Conservation (phyloP, 2,113 vertebrate species). For the Motacilla tschutschensis region DNA sequence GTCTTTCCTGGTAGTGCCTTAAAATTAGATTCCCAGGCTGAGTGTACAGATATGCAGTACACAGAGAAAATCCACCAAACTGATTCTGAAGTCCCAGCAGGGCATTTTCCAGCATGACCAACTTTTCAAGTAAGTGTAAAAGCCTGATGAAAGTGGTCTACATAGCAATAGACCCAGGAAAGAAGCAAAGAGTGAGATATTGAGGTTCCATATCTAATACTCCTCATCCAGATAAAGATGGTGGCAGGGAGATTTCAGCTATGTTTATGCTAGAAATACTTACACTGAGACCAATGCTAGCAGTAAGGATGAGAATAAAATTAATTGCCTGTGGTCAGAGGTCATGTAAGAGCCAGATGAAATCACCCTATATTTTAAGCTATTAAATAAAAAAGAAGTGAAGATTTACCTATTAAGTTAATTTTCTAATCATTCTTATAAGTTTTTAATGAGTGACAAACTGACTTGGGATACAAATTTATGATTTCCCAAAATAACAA, state of each 20-base stretch:
- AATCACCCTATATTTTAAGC: constrained; percentile 71
- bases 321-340: constrained; percentile 52
- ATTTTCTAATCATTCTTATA: constrained; percentile 83
- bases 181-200: neutral
- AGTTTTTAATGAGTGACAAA: constrained; percentile 83
- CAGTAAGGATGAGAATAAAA: constrained; percentile 25
- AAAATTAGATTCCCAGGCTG: neutral
- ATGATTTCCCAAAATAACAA: constrained; percentile 85
- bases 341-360: constrained; percentile 59
- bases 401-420: constrained; percentile 81
- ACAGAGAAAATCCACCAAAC: neutral
- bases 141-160: neutral
- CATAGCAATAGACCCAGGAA: neutral
- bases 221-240: neutral
- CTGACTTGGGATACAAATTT: constrained; percentile 83
- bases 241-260: neutral
- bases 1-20: neutral
- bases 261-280: neutral
- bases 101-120: neutral
- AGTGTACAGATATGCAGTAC: neutral
- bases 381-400: constrained; percentile 73
- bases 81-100: neutral
- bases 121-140: neutral
- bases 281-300: too few species aligned
- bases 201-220: neutral